Conservation (phyloP, 2,113 vertebrate species). For the Echinops telfairi region DNA sequence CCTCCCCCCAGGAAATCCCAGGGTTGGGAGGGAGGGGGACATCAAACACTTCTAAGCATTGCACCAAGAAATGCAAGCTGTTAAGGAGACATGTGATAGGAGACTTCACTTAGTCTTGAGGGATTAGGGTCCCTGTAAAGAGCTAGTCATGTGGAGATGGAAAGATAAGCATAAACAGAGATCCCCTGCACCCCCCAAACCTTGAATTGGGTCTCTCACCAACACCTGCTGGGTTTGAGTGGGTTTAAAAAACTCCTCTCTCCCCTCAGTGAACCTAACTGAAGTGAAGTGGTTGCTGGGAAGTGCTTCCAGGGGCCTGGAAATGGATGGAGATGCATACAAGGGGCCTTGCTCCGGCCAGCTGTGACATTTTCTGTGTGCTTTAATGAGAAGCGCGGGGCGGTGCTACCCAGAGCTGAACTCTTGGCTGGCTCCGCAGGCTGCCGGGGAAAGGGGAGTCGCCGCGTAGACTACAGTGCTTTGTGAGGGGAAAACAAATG, state of each 20-base stretch:
- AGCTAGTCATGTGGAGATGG: background rate
- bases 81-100: background rate
- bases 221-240: background rate
- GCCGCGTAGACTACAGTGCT: slow-evolving; percentile 27
- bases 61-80: slow-evolving; percentile 18
- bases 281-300: slow-evolving; percentile 1
- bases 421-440: slow-evolving; percentile 30
- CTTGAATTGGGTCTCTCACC: background rate
- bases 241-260: background rate
- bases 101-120: background rate
- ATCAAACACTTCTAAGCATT: background rate
- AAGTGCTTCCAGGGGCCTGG: slow-evolving; percentile 26
- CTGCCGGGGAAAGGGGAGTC: background rate
- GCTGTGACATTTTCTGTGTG: slow-evolving; percentile 56
- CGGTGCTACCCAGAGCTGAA: slow-evolving; percentile 35
- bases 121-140: background rate
- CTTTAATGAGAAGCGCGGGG: slow-evolving; percentile 4
- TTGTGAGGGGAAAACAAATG: slow-evolving; percentile 57
- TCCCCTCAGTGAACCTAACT: background rate
- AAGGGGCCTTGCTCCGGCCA: background rate
- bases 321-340: slow-evolving; percentile 48
- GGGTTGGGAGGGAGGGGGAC: background rate
- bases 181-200: background rate
- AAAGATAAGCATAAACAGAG: background rate
- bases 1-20: background rate